Base-by-base conservation (phyloP, 2,888 invertebrate genomes). In the Xanthorhoe designata region DNA sequence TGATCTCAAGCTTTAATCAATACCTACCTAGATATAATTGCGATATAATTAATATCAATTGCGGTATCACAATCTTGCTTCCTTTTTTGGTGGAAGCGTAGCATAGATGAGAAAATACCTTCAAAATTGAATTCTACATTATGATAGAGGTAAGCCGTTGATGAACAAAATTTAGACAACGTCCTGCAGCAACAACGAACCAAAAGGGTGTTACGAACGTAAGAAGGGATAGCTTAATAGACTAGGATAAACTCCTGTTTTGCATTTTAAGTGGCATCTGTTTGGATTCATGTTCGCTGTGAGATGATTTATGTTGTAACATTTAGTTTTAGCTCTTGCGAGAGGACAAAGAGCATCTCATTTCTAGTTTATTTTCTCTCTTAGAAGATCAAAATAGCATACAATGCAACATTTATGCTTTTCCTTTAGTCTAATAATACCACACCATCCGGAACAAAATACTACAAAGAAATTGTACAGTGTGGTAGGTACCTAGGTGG, bases 201-300 rank as follows among this genome's bases (percentile, higher is more conserved):
- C 29, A 17, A 61, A 55, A 57, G 57, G 56, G 42, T 61, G 18
- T 32, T 24, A 2, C 24, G 58, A 66, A 63, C 55, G 58, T 58
- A 60, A 51, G 24, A 57, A 58, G 15, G 57, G 57, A 53, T 58
- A 59, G 63, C 70, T 66, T 72, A 74, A 71, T 65, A 60, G 66
- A 58, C 58, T 69, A 45, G 70, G 72, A 73, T 66, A 66, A 75
- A 77, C 75, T 73, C 64, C 58, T 71, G 59, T 62, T 84, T 84
- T 79, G 77, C 84, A 84, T 83, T 79, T 81, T 76, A 82, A 81
- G 78, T 74, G 74, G 72, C 76, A 75, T 75, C 73, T 77, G 77
- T 78, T 81, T 76, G 72, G 75, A 79, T 75, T 81, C 71, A 72
- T 75, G 58, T 69, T 68, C 75, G 68, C 68, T 64, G 59, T 53